phyloP scores from a whole-genome alignment of 64 coral and sea anemone genomes.

The Hydrozoanthus tunicans region DNA sequence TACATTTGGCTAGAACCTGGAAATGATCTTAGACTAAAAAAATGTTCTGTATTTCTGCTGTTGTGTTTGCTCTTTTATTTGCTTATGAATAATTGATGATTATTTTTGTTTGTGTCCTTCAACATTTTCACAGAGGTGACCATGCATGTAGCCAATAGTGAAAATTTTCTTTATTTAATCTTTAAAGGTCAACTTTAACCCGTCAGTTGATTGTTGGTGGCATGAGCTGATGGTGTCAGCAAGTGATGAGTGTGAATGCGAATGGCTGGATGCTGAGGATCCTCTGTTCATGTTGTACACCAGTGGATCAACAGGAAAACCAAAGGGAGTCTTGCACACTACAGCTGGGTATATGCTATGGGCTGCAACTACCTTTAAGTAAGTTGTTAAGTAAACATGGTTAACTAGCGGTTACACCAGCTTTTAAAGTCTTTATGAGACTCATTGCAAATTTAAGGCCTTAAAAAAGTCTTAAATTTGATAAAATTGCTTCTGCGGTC shows the following conservation, averaged over 20 bases:
- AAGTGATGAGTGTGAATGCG: slow-evolving; percentile 82
- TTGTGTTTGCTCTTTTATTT: too few species aligned
- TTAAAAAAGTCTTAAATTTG: too few species aligned
- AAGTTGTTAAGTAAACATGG: slow-evolving; percentile 29
- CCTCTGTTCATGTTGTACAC: slow-evolving; percentile 88
- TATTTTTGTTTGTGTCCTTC: too few species aligned
- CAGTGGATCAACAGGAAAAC: slow-evolving; percentile 98
- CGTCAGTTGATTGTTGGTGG: slow-evolving; percentile 86
- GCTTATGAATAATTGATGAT: too few species aligned
- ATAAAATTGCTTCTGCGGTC: too few species aligned
- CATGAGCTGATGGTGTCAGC: slow-evolving; percentile 85
- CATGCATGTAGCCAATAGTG: too few species aligned
- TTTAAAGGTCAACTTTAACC: slow-evolving; percentile 60
- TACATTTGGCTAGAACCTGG: too few species aligned
- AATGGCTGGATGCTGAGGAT: slow-evolving; percentile 95
- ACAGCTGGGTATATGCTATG: slow-evolving; percentile 95
- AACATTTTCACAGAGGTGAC: too few species aligned
- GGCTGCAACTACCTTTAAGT: slow-evolving; percentile 96
- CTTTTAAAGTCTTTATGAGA: too few species aligned
- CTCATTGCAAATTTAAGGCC: too few species aligned
- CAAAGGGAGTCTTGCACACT: slow-evolving; percentile 91
- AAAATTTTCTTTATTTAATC: not conserved
- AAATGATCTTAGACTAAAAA: too few species aligned
- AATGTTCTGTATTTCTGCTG: too few species aligned
- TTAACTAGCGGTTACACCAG: not conserved